Percentiles rank a stretch among this genome's conserved stretches.
phyloP scores from a whole-genome alignment of 2,888 invertebrate genomes.

The Adelphocoris suturalis region DNA sequence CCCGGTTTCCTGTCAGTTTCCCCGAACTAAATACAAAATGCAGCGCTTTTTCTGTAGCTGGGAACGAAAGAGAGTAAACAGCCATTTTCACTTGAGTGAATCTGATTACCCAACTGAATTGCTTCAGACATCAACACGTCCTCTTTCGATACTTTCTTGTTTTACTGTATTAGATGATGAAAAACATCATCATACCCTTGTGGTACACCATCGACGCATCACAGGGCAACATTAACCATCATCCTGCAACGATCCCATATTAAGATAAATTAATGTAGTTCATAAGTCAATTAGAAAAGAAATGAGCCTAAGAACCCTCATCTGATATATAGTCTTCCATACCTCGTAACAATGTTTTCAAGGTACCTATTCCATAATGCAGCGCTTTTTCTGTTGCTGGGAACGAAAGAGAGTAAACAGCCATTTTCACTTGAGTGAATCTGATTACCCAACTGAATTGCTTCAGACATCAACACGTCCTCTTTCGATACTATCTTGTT shows the following conservation, averaged over 20 bases:
- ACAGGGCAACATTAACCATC: no score
- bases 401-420: conserved; percentile 34
- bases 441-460: conserved; percentile 12
- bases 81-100: conserved; percentile 20
- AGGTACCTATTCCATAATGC: no score
- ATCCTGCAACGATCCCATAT: no score
- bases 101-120: conserved; percentile 16
- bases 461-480: background rate
- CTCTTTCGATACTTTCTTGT: background rate
- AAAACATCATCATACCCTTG: no score
- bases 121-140: background rate
- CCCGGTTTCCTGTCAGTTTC: conserved; percentile 43
- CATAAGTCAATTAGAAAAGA: no score
- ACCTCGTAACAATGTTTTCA: no score
- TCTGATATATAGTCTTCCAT: no score
- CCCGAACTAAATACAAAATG: conserved; percentile 59
- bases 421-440: conserved; percentile 19
- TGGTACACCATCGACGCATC: no score
- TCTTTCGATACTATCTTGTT: no score
- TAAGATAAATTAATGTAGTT: no score
- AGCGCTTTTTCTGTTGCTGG: background rate
- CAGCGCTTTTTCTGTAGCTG: background rate
- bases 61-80: conserved; percentile 23
- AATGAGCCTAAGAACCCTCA: no score
- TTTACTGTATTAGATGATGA: no score